Percentiles rank a stretch among this genome's conserved stretches.
phyloP scores from a whole-genome alignment of 2,888 invertebrate species.

The Nemapogon koenigi region DNA sequence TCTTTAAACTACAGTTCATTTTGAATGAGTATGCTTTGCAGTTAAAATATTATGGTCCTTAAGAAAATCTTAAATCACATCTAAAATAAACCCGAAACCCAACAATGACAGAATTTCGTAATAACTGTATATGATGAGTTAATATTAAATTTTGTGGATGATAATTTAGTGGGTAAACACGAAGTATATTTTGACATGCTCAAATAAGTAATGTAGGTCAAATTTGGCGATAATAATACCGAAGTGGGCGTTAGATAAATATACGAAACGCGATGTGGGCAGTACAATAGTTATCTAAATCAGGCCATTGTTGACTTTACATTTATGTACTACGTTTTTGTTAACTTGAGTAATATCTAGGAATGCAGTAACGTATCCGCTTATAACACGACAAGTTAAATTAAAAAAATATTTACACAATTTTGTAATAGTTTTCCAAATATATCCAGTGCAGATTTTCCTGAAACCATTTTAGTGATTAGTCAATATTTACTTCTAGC shows the following conservation, averaged over 20 bases:
- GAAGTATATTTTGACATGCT: conserved; percentile 2
- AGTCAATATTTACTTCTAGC: conserved; percentile 16
- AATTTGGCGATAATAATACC: conserved; percentile 7
- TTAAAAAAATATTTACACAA: too few relatives aligned
- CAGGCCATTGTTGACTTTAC: conserved; percentile 5
- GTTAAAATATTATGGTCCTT: conserved; percentile 32
- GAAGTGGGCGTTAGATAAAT: background rate
- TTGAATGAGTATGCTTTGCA: conserved; percentile 26
- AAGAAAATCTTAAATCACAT: conserved; percentile 47
- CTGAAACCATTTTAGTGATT: background rate
- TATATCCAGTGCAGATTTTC: too few relatives aligned
- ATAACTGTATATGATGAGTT: conserved; percentile 17
- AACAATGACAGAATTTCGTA: conserved; percentile 43
- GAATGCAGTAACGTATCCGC: too few relatives aligned
- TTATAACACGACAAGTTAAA: too few relatives aligned
- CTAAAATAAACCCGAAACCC: conserved; percentile 51
- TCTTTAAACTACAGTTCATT: conserved; percentile 17
- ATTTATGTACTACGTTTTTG: background rate
- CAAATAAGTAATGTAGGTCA: conserved; percentile 3
- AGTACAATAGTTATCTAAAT: conserved; percentile 7
- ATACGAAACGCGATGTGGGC: background rate
- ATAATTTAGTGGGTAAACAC: background rate
- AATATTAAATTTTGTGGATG: background rate
- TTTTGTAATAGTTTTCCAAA: too few relatives aligned
- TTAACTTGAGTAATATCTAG: too few relatives aligned